Conservation (phyloP, 2,797 vertebrate genomes). For the Cryptoblepharus egeriae region DNA sequence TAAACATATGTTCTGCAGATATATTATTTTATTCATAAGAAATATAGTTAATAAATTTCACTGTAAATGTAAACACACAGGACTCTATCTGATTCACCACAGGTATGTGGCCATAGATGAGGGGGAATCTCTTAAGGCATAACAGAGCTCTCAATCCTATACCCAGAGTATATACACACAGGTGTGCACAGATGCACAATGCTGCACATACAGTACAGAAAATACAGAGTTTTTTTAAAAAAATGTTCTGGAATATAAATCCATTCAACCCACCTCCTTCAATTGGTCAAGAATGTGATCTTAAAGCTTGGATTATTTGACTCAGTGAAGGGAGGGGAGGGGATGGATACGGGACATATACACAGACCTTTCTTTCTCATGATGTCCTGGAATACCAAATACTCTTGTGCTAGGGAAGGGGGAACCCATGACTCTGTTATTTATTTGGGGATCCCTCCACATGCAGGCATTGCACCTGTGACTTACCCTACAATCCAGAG, state of each 20-base stretch:
- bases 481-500: constrained; percentile 5
- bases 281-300: background rate
- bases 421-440: background rate
- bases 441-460: background rate
- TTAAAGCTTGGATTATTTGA: background rate
- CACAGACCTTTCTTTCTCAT: background rate
- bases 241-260: background rate
- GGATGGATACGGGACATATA: background rate
- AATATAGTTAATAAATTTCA: constrained; percentile 31
- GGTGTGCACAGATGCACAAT: background rate
- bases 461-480: background rate
- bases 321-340: background rate
- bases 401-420: background rate
- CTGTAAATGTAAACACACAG: constrained; percentile 24
- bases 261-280: background rate
- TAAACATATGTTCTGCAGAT: background rate
- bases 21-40: constrained; percentile 13
- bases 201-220: background rate
- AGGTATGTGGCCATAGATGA: background rate
- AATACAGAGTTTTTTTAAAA: background rate
- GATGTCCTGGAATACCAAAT: background rate
- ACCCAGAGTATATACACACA: background rate
- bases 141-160: background rate
- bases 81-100: background rate
- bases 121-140: background rate